Conservation (phyloP, 2,113 vertebrate genomes). For the Rhabdornis inornatus region DNA sequence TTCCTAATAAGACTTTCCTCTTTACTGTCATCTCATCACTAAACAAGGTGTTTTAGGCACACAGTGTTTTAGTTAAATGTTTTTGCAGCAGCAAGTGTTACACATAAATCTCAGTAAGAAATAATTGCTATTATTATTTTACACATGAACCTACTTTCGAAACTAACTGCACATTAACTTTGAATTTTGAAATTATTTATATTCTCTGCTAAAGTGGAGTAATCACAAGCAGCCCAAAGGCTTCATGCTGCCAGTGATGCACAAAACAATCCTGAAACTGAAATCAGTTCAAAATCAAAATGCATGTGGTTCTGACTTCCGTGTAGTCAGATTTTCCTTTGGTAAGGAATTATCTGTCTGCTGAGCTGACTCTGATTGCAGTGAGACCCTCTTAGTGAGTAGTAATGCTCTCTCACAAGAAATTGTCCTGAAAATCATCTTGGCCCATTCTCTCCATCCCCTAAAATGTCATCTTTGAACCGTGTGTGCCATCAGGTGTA, state of each 20-base stretch:
- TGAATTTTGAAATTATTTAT: neutral
- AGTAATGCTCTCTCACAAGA: neutral
- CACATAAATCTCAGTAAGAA: neutral
- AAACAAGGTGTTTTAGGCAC: neutral
- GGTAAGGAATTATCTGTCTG: neutral
- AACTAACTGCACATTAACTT: neutral
- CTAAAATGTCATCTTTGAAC: neutral
- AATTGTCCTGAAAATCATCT: neutral
- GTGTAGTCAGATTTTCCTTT: neutral
- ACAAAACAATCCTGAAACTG: neutral
- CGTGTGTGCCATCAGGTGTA: neutral
- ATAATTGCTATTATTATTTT: neutral
- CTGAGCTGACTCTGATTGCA: neutral
- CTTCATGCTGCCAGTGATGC: neutral
- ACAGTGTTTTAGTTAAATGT: neutral
- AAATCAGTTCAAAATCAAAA: neutral
- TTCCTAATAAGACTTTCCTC: neutral
- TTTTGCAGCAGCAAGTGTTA: neutral
- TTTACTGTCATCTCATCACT: neutral
- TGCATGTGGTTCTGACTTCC: neutral
- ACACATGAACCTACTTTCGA: neutral
- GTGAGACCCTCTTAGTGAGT: neutral
- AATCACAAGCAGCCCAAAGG: neutral
- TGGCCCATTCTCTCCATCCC: fast-evolving
- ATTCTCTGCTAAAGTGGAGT: neutral